Evolutionary conservation across 1,140 invertebrate species (phyloP), one percentile per base, ranked within the genome.

Genomic region (Trichonephila clavipes): DNA sequence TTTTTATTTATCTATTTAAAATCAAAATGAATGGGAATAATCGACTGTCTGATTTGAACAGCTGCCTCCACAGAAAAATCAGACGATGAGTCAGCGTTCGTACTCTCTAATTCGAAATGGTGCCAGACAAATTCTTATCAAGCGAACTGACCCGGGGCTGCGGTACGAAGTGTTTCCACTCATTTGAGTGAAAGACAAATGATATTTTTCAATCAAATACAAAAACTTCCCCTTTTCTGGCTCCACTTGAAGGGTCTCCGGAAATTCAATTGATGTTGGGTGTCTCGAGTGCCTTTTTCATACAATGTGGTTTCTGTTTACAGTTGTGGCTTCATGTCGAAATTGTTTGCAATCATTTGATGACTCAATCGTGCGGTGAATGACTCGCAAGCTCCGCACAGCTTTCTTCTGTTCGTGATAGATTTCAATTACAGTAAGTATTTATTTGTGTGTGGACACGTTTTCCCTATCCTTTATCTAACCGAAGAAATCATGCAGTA

Each of bases 151-250:
- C 34, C 34, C 72, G 18, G 34, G 28, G 28, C 34, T 77, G 72
- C 28, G 28, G 72, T 77, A 77, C 28, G 72, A 77, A 77, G 28
- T 51, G 51, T 77, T 77, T 77, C 72, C 24, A 77, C 28, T 77
- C 72, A 77, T 77, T 77, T 77, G 72, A 51, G 51, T 40, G 72
- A 77, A 24, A 77, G 72, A 77, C 72, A 77, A 40, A 77, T 77
- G 72, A 77, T 77, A 77, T 77, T 77, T 77, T 77, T 77, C 72
- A 40, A 77, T 77, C 34, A 77, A 77, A 77, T 77, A 77, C 69
- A 77, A 69, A 69, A 69, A 34, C 12, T 77, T 77, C 28, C 24
- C n/a, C 14, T 28, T 28, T 77, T 18, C 72, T 77, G 72, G 72
- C 72, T 40, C 16, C 72, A 40, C 16, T 18, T 77, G 72, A 77